A percentile compares a stretch with the other conserved stretches of the same genome.
Conservation (phyloP, 2,797 vertebrate species). For the Selene dorsalis region DNA sequence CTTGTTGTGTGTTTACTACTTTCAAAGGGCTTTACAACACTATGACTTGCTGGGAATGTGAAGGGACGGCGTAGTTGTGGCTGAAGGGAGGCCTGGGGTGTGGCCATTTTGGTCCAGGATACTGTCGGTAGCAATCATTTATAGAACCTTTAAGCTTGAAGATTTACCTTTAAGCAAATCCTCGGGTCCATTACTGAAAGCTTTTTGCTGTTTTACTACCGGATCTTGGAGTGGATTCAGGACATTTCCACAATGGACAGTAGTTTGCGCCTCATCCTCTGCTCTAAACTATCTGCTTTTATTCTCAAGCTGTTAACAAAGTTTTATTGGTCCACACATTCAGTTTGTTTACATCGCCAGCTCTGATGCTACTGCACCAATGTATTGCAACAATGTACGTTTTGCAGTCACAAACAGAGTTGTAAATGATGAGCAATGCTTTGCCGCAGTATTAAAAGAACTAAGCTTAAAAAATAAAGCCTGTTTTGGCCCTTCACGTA, state of each 20-base stretch:
- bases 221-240: conserved; percentile 1
- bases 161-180: neutral
- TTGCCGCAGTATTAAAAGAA: conserved; percentile 15
- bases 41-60: too few species aligned
- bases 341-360: conserved; percentile 27
- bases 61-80: too few species aligned
- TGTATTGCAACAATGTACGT: conserved; percentile 36
- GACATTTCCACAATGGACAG: conserved; percentile 17
- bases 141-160: neutral
- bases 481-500: neutral
- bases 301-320: conserved; percentile 4
- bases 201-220: neutral
- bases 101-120: too few species aligned
- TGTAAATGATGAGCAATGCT: conserved; percentile 8
- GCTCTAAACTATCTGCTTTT: conserved; percentile 1
- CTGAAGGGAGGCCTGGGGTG: too few species aligned
- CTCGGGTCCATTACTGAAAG: neutral
- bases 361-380: conserved; percentile 29
- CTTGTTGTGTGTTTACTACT: too few species aligned
- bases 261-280: conserved; percentile 9
- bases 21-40: too few species aligned
- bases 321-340: conserved; percentile 30
- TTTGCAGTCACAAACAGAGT: conserved; percentile 15
- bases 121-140: too few species aligned
- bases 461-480: neutral